These are phyloP conservation scores for Cebuella pygmaea DNA, from an alignment of 2,797 vertebrate species.

Conservation along the genomic window DNA sequence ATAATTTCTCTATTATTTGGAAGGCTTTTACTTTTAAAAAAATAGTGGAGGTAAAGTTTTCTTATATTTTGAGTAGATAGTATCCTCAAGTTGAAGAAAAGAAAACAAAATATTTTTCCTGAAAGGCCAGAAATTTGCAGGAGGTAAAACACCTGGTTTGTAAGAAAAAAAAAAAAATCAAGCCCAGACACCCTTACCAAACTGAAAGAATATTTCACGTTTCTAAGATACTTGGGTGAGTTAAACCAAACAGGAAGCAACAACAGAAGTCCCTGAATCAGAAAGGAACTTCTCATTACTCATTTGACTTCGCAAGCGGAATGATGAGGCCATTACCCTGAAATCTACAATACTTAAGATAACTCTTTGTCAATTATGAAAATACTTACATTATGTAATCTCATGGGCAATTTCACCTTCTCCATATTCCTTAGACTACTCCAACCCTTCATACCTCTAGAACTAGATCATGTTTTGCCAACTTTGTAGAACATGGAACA, in stretches of 20 bases:
- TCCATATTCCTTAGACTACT: not conserved
- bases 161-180: not conserved
- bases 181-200: conserved; percentile 15
- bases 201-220: conserved; percentile 64
- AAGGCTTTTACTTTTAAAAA: not conserved
- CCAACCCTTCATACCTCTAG: not conserved
- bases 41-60: not conserved
- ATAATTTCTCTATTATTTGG: not conserved
- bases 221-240: conserved; percentile 54
- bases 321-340: not conserved
- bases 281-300: conserved; percentile 17
- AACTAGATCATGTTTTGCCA: not conserved
- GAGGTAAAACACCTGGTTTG: conserved; percentile 63
- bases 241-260: conserved; percentile 68
- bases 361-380: not conserved
- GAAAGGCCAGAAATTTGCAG: conserved; percentile 2
- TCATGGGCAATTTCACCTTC: not conserved
- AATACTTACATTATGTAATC: not conserved
- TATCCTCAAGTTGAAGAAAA: not conserved
- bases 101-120: not conserved
- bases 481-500: not conserved
- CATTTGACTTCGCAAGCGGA: not conserved
- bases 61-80: not conserved
- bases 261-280: conserved; percentile 76
- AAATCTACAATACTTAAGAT: conserved; percentile 19